Evolutionary conservation across 2,797 vertebrate species (phyloP).

Genomic region (Peromyscus aztecus): DNA sequence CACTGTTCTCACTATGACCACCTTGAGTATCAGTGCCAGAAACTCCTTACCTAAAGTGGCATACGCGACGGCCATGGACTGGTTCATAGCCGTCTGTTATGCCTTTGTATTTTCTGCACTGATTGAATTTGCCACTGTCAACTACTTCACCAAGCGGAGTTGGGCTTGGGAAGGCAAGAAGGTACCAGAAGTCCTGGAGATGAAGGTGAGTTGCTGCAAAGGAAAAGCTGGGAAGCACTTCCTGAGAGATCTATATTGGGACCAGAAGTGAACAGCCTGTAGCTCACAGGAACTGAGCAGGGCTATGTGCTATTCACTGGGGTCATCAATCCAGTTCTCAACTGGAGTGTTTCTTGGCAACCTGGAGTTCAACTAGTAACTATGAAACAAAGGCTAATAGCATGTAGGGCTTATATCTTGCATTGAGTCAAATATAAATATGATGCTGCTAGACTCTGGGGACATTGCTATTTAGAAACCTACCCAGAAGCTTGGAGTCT

Average conservation of each 20-base stretch:
- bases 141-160: slow-evolving; percentile 99
- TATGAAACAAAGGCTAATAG: slow-evolving; percentile 18
- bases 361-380: not conserved
- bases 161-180: slow-evolving; percentile 99
- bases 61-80: slow-evolving; percentile 99
- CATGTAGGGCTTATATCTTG: not conserved
- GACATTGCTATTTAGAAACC: not conserved
- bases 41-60: slow-evolving; percentile 99
- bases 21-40: slow-evolving; percentile 99
- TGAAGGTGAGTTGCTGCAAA: slow-evolving; percentile 92
- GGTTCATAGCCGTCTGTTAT: slow-evolving; percentile 99
- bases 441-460: not conserved
- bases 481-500: not conserved
- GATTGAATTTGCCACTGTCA: slow-evolving; percentile 99
- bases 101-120: slow-evolving; percentile 99
- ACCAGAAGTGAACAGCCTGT: slow-evolving; percentile 86
- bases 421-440: not conserved
- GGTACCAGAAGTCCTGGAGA: slow-evolving; percentile 93
- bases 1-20: slow-evolving; percentile 99
- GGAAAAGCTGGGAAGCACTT: slow-evolving; percentile 74
- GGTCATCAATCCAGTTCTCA: slow-evolving; percentile 82
- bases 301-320: slow-evolving; percentile 87
- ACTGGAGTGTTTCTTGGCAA: slow-evolving; percentile 85
- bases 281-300: slow-evolving; percentile 77
- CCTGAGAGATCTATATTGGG: slow-evolving; percentile 81